phyloP scores from a whole-genome alignment of 2,888 invertebrate genomes.

The Drosophila bunnanda region DNA sequence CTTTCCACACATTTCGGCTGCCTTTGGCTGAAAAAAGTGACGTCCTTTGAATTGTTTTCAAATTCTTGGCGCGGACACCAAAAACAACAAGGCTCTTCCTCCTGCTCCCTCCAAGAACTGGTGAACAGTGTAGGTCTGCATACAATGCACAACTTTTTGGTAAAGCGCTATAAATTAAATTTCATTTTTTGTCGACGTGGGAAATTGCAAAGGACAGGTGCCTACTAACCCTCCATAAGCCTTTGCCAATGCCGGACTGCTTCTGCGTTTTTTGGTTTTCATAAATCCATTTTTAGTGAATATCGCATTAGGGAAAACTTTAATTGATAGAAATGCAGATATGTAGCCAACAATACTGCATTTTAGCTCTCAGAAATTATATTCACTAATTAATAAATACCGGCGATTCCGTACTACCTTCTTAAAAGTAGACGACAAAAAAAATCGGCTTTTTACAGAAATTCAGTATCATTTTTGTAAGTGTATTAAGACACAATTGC shows the following conservation, averaged over 20 bases:
- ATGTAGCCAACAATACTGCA: neutral
- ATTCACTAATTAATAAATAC: neutral
- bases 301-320: neutral
- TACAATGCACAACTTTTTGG: neutral
- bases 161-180: neutral
- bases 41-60: slow-evolving; percentile 56
- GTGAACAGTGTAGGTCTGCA: neutral
- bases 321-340: neutral
- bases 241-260: neutral
- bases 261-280: neutral
- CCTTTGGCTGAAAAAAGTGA: neutral
- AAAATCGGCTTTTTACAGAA: too few species aligned
- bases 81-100: neutral
- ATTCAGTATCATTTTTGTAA: neutral
- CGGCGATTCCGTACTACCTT: neutral
- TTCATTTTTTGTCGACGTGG: neutral
- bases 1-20: slow-evolving; percentile 30
- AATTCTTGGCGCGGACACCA: slow-evolving; percentile 67
- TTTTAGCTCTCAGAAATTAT: neutral
- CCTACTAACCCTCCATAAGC: neutral
- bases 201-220: neutral
- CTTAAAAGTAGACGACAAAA: neutral
- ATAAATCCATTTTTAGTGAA: neutral
- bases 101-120: neutral
- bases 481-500: too few species aligned